A percentile compares a stretch with the other conserved stretches of the same genome.
Conservation (phyloP, 2,113 vertebrate species). For the Apus apus region DNA sequence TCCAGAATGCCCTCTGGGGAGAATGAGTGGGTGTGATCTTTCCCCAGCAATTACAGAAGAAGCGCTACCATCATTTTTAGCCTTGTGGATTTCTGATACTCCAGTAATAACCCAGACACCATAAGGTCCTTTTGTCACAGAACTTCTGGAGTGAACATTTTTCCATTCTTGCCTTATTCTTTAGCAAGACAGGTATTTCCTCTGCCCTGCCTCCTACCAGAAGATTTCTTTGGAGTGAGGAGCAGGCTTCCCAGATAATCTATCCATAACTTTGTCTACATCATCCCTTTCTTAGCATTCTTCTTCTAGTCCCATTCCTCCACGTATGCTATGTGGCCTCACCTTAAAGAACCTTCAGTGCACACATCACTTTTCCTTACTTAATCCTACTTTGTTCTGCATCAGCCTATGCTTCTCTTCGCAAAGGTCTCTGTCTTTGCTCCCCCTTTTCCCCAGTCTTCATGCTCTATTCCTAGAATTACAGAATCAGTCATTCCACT, state of each 20-base stretch:
- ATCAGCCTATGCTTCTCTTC: neutral
- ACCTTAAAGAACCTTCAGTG: neutral
- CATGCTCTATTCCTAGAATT: neutral
- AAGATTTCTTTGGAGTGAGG: neutral
- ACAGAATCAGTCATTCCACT: neutral
- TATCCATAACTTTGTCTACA: neutral
- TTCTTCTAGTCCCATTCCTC: neutral
- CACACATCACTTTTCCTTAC: neutral
- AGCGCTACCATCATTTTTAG: neutral
- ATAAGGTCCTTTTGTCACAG: neutral
- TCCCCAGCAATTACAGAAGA: neutral
- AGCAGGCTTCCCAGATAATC: neutral
- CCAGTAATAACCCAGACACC: conserved; percentile 18
- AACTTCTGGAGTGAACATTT: conserved; percentile 25
- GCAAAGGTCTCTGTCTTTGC: neutral
- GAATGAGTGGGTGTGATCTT: neutral
- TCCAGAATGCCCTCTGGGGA: neutral
- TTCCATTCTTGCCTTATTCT: neutral
- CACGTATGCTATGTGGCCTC: neutral
- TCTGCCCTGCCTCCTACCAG: neutral
- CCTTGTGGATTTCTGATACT: neutral
- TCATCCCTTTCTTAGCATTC: neutral
- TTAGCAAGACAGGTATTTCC: neutral
- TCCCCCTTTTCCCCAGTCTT: neutral
- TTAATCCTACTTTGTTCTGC: neutral